Evolutionary conservation across 2,113 vertebrate genomes (phyloP).

Genomic region (Mesocricetus auratus): DNA sequence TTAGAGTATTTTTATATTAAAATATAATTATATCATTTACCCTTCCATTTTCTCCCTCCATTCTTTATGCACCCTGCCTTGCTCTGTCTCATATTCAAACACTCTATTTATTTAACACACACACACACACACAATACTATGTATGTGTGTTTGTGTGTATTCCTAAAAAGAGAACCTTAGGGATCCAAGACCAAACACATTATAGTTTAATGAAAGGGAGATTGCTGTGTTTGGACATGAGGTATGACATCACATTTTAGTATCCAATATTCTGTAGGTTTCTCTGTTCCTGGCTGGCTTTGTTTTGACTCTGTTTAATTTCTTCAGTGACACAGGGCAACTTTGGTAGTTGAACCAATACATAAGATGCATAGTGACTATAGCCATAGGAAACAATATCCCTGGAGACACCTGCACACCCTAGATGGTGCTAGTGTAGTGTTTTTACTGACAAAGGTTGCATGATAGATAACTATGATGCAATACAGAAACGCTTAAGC

Average conservation of each 20-base stretch:
- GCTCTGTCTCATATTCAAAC: too few species aligned
- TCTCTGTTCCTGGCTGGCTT: slow-evolving; percentile 29
- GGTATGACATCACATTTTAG: background rate
- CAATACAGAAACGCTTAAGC: slow-evolving; percentile 8
- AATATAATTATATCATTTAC: too few species aligned
- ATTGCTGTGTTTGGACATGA: slow-evolving; percentile 56
- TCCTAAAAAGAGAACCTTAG: slow-evolving; percentile 20
- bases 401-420: rapidly evolving
- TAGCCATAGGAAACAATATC: background rate
- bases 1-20: too few species aligned
- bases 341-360: slow-evolving; percentile 39
- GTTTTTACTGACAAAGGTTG: background rate
- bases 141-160: too few species aligned
- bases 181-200: background rate
- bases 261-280: background rate
- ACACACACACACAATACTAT: too few species aligned
- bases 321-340: background rate
- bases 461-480: background rate
- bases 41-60: too few species aligned
- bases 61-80: too few species aligned
- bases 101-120: too few species aligned
- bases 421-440: background rate
- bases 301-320: slow-evolving; percentile 48
- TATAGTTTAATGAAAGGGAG: slow-evolving; percentile 59
- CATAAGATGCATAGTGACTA: background rate